phyloP scores from a whole-genome alignment of 2,797 vertebrate species.

The Acanthornis magna region DNA sequence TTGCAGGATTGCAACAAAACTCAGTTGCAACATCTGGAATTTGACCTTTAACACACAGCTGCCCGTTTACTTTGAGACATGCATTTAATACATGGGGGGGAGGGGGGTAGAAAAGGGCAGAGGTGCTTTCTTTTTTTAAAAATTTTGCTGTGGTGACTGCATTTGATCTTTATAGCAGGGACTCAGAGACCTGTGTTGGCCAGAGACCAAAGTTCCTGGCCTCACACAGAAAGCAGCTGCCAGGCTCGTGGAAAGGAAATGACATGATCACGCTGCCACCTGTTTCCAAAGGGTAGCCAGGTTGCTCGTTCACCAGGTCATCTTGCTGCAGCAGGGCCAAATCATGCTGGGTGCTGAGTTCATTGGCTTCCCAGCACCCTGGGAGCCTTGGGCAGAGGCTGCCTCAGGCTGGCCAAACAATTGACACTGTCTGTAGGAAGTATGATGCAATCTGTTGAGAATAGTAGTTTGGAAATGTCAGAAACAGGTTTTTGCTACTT shows the following conservation, averaged over 20 bases:
- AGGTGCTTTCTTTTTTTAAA: accelerated
- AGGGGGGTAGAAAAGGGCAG: not conserved
- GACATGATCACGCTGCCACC: conserved; percentile 14
- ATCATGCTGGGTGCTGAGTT: conserved; percentile 25
- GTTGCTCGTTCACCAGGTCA: conserved; percentile 8
- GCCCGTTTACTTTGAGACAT: not conserved
- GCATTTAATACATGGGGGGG: not conserved
- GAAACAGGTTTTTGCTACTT: not conserved
- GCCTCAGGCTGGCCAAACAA: not conserved
- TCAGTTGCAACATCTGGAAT: conserved; percentile 28
- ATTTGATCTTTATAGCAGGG: conserved; percentile 1
- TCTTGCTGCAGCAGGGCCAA: conserved; percentile 10
- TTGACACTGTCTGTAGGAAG: not conserved
- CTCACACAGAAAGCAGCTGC: conserved; percentile 1
- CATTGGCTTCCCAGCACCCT: not conserved
- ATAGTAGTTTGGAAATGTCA: conserved; percentile 20
- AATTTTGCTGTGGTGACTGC: not conserved
- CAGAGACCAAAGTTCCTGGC: not conserved
- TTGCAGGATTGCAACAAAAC: conserved; percentile 13
- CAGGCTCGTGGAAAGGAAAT: conserved; percentile 52
- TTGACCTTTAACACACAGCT: conserved; percentile 34
- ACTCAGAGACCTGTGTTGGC: conserved; percentile 20
- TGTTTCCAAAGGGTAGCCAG: conserved; percentile 10
- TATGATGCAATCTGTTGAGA: conserved; percentile 16
- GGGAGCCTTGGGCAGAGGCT: not conserved